Evolutionary conservation across 1,140 invertebrate genomes (phyloP).

Genomic region (Cydia splendana): DNA sequence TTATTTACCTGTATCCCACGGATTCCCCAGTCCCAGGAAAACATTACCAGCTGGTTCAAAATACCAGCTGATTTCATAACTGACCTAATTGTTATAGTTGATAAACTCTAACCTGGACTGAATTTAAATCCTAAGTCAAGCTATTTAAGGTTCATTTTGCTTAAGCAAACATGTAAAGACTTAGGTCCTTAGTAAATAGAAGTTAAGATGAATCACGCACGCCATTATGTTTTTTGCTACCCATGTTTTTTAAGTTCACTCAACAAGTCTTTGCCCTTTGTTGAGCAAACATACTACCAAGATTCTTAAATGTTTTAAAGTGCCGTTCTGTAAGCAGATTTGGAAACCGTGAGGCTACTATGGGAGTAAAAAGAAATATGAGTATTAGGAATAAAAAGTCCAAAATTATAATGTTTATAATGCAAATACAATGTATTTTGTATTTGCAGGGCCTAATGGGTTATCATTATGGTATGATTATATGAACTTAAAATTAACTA

Average conservation of each 20-base stretch:
- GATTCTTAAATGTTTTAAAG: no score
- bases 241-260: neutral
- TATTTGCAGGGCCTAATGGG: no score
- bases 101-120: neutral
- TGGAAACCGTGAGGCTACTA: no score
- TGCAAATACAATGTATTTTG: no score
- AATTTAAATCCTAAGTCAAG: neutral
- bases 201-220: neutral
- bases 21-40: conserved; percentile 2
- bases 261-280: conserved; percentile 3
- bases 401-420: no score
- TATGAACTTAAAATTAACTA: no score
- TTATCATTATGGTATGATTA: no score
- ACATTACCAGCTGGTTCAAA: neutral
- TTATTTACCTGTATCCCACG: neutral
- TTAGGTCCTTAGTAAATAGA: neutral
- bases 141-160: neutral
- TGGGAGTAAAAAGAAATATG: no score
- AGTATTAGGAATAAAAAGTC: no score
- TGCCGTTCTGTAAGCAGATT: no score
- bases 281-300: neutral
- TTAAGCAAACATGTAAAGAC: neutral
- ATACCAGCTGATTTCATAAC: conserved; percentile 6
- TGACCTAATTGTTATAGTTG: neutral
- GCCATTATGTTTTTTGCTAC: neutral